These are phyloP conservation scores for Turdus rufiventris DNA, from an alignment of 2,113 vertebrate genomes.

Conservation along the genomic window DNA sequence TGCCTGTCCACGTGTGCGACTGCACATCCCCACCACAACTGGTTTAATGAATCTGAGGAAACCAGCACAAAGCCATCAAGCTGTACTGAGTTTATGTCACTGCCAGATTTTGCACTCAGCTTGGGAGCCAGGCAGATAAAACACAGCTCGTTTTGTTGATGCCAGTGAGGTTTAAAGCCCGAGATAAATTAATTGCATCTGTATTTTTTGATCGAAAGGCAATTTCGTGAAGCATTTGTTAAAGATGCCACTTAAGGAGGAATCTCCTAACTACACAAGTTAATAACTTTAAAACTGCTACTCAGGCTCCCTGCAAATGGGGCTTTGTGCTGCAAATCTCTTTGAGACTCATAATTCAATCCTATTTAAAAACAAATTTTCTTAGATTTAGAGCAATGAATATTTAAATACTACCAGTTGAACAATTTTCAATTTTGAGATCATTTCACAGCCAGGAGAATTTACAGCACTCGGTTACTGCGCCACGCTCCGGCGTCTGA, in stretches of 20 bases:
- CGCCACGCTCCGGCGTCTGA: accelerated
- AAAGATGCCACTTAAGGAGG: conserved; percentile 1
- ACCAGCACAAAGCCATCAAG: neutral
- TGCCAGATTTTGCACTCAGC: neutral
- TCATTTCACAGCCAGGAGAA: conserved; percentile 12
- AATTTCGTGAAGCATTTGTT: neutral
- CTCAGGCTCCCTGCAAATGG: neutral
- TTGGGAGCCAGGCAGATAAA: conserved; percentile 5
- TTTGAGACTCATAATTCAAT: conserved; percentile 40
- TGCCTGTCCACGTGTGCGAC: accelerated
- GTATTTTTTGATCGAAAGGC: neutral
- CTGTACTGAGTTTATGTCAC: neutral
- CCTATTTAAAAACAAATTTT: conserved; percentile 55
- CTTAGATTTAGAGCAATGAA: conserved; percentile 42
- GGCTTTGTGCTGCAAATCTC: conserved; percentile 49
- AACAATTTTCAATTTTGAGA: conserved; percentile 37
- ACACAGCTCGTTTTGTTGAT: neutral
- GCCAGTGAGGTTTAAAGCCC: neutral
- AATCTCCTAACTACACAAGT: neutral
- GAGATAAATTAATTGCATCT: neutral
- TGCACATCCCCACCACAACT: neutral
- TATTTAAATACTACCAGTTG: conserved; percentile 45
- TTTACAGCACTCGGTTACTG: neutral
- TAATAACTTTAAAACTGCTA: conserved; percentile 43
- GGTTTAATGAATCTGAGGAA: neutral